Evolutionary conservation across 2,113 vertebrate genomes (phyloP).

Genomic region (Orientallactaga bullata): DNA sequence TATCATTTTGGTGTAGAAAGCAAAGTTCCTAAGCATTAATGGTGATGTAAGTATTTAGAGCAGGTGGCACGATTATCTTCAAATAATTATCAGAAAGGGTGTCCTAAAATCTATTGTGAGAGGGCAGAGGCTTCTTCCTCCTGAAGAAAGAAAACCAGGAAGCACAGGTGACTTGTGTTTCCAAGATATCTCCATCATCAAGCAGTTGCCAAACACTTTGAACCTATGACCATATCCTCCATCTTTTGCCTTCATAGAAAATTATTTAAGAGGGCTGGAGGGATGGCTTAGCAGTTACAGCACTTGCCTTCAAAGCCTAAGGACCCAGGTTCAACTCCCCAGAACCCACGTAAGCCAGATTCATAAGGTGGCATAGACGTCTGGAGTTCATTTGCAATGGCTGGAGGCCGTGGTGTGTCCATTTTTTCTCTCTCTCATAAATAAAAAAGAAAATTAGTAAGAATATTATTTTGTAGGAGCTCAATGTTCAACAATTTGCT

Average conservation of each 20-base stretch:
- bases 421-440: too few relatives aligned
- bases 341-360: too few relatives aligned
- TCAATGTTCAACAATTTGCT: not conserved
- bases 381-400: too few relatives aligned
- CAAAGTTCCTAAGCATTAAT: constrained; percentile 64
- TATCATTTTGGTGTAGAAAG: constrained; percentile 42
- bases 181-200: constrained; percentile 36
- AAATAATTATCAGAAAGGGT: constrained; percentile 74
- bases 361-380: too few relatives aligned
- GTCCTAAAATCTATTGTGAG: constrained; percentile 56
- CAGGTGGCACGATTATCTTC: constrained; percentile 70
- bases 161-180: not conserved
- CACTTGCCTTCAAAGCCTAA: too few relatives aligned
- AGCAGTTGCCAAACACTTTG: constrained; percentile 49
- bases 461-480: not conserved
- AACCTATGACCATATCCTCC: constrained; percentile 12
- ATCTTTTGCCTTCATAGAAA: constrained; percentile 42
- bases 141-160: constrained; percentile 9
- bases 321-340: too few relatives aligned
- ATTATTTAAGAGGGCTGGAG: not conserved
- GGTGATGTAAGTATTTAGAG: constrained; percentile 68
- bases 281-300: too few relatives aligned
- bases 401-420: too few relatives aligned
- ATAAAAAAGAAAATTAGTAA: constrained; percentile 33
- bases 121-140: constrained; percentile 27